Percentiles rank a stretch among this genome's conserved stretches.
Conservation (phyloP, 2,113 vertebrate genomes). For the Puma concolor region DNA sequence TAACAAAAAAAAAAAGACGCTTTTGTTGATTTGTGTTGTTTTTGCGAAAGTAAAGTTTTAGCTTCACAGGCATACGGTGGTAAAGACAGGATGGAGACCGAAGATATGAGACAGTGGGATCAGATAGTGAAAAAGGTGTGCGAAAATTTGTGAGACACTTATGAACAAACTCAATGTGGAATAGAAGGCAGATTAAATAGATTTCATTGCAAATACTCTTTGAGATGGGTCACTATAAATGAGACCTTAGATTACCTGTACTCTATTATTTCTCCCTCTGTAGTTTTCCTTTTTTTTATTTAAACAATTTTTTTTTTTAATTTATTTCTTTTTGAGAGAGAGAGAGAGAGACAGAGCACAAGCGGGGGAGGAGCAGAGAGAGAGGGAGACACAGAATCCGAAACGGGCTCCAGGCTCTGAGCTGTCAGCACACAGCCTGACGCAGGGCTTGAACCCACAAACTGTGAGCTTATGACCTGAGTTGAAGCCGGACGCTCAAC, state of each 20-base stretch:
- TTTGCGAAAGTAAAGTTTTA: not conserved
- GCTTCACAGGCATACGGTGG: not conserved
- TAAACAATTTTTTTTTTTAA: no score
- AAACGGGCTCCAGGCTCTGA: no score
- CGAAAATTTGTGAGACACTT: not conserved
- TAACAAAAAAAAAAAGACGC: not conserved
- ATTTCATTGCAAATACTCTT: not conserved
- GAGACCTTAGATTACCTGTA: not conserved
- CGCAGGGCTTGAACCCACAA: no score
- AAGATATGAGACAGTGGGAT: not conserved
- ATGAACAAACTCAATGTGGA: not conserved
- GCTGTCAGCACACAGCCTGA: no score
- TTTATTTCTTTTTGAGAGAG: no score
- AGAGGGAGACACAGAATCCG: no score
- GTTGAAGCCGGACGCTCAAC: no score
- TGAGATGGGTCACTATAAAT: not conserved
- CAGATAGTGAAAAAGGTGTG: not conserved
- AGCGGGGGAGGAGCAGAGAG: no score
- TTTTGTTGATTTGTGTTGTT: not conserved
- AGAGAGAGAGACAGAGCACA: no score
- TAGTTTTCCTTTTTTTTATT: not conserved
- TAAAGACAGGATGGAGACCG: not conserved
- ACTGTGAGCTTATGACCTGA: no score
- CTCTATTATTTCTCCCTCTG: not conserved
- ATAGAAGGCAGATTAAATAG: not conserved